phyloP scores from a whole-genome alignment of 2,888 invertebrate species.

The Scotopteryx bipunctaria region DNA sequence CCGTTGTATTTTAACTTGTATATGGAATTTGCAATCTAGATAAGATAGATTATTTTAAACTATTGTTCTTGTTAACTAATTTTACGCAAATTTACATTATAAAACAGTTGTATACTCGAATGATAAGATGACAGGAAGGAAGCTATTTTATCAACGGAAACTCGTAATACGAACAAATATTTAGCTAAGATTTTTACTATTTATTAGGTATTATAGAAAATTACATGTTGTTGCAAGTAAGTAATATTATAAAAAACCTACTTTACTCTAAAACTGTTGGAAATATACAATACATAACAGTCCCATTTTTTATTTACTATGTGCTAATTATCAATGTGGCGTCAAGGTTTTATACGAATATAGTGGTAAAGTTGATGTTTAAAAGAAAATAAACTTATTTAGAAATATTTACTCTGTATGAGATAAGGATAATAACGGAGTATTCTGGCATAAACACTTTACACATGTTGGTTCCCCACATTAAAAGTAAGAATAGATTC shows the following conservation, averaged over 20 bases:
- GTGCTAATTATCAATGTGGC: too few relatives aligned
- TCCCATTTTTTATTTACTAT: too few relatives aligned
- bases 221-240: background rate
- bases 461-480: background rate
- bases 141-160: slow-evolving; percentile 69
- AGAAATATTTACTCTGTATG: background rate
- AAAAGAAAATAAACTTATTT: too few relatives aligned
- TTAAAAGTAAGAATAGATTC: background rate
- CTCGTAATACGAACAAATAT: slow-evolving; percentile 45
- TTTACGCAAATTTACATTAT: background rate
- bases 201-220: background rate
- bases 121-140: slow-evolving; percentile 64
- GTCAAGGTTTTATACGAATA: too few relatives aligned
- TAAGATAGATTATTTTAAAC: too few relatives aligned
- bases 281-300: too few relatives aligned
- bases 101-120: slow-evolving; percentile 25
- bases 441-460: background rate
- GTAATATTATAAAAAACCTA: background rate
- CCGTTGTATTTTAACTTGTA: too few relatives aligned
- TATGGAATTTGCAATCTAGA: too few relatives aligned
- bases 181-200: slow-evolving; percentile 34
- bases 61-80: slow-evolving; percentile 3
- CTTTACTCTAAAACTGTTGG: too few relatives aligned
- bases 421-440: background rate
- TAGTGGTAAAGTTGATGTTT: too few relatives aligned